These are phyloP conservation scores for Cerastis rubricosa DNA, from an alignment of 2,888 invertebrate species.

Conservation along the genomic window DNA sequence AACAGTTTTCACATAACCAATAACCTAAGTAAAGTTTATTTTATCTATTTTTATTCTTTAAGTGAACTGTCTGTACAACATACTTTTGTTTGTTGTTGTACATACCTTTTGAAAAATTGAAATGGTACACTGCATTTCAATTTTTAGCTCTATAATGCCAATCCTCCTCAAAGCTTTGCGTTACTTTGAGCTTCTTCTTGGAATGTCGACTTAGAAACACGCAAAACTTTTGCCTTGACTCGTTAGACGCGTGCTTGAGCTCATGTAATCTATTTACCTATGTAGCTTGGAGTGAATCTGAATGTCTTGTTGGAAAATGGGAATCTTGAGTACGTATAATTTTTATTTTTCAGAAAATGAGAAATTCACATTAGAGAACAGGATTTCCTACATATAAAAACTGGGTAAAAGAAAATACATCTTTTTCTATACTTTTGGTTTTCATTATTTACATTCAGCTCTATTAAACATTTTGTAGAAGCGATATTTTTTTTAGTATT, in stretches of 20 bases:
- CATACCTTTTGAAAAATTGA: not conserved
- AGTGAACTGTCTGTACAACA: too few species aligned
- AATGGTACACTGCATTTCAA: too few species aligned
- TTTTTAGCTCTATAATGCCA: too few species aligned
- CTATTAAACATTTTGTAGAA: not conserved
- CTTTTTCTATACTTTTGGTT: not conserved
- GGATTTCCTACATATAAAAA: not conserved
- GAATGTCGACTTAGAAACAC: conserved; percentile 11
- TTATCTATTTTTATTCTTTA: too few species aligned
- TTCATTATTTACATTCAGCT: not conserved
- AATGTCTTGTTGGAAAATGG: not conserved
- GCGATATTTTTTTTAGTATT: too few species aligned
- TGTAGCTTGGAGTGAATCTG: not conserved
- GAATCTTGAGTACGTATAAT: not conserved
- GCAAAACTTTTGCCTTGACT: conserved; percentile 21
- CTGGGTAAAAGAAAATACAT: not conserved
- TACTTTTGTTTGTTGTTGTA: too few species aligned
- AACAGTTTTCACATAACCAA: not conserved
- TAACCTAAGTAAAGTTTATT: not conserved
- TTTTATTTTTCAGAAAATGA: not conserved
- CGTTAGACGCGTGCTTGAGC: conserved; percentile 18
- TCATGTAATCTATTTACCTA: conserved; percentile 13
- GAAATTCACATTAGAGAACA: not conserved
- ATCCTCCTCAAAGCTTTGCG: not conserved
- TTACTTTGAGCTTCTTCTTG: conserved; percentile 10